Evolutionary conservation across 2,888 invertebrate genomes (phyloP), one percentile per base, ranked within the genome.

Genomic region (Labia minor): DNA sequence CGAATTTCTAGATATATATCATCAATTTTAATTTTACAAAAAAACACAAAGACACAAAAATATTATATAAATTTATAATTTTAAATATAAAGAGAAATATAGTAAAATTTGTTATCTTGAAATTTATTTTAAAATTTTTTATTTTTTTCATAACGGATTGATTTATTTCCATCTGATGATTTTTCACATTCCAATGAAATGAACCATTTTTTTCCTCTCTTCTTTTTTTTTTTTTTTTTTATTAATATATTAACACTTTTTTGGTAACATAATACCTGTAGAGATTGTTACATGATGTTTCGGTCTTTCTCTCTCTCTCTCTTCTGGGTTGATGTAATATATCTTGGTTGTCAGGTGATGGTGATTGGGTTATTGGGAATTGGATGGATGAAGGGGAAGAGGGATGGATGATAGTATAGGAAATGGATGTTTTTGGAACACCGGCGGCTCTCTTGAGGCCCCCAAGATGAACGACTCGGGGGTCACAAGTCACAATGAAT

Each of bases 401-500:
- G 11, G 33, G 33, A 11, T 8, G 33, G 11, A 11, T 6, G 6
- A 11, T 33, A 33, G 11, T 33, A 33, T 33, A 33, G 49, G 49
- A 49, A 49, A 49, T 49, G 49, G 14, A 49, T 49, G 49, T 49
- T 49, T 49, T 49, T 49, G 14, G 49, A 49, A 49, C 49, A 49
- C n/a, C n/a, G 49, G 49, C 49, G 49, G 49, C 49, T 49, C 49
- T 49, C 49, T 49, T 49, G 49, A 49, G 49, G 49, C 16, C 49
- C 16, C 49, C 49, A 49, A 49, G 49, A 49, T 14, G 49, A 14
- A 49, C 49, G 49, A 49, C 49, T 49, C 16, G 49, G 16, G 49
- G 49, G 49, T 49, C 49, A 49, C 49, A 49, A 49, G 49, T 49
- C 49, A 49, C 49, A 49, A 49, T 49, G 49, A 49, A 49, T 49